Evolutionary conservation across 2,797 vertebrate species (phyloP), one percentile per base, ranked within the genome.

Genomic region (Eulemur rubriventer): DNA sequence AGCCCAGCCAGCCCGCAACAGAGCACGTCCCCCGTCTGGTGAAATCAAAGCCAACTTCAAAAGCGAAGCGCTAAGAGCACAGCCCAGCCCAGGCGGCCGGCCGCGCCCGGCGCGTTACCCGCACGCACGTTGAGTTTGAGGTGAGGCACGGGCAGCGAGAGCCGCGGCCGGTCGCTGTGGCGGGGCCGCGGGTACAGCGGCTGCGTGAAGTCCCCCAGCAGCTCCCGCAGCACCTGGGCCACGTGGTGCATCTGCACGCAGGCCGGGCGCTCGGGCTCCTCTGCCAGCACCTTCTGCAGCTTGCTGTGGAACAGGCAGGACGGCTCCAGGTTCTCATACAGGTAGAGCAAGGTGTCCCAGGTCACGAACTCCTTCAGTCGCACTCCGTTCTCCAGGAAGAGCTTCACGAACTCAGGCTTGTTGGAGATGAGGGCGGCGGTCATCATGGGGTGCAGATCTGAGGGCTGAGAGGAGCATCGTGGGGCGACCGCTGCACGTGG

Each of bases 371-470:
- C 99, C 93, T 98, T 98, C 92, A 99, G 98, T 67, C 67, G 98
- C 96, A 99, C 99, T 0, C 99, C 99, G 7, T 99, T 99, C 97
- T 99, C 99, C 98, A 99, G 98, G 96, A 99, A 99, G 48, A 99
- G 99, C 95, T 98, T 99, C 96, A 99, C 99, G 95, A 99, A 99
- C 95, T 99, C 98, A 0, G 99, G 99, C 97, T 99, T 99, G 98
- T 99, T 99, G 95, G 99, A 98, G 63, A 99, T 98, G 96, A 99
- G 99, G 24, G 99, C 99, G 0, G 99, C 99, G 26, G 98, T 98
- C 99, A 99, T 99, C 97, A 99, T 98, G 0, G 98, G 98, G 95
- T 99, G 99, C 75, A 99, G 99, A 97, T 99, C 99, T 91, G 98
- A 97, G 38, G 99, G 99, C 99, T 99, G 96, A 92, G 59, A 92